phyloP scores from a whole-genome alignment of 2,797 vertebrate genomes.

The Harpagifer antarcticus region DNA sequence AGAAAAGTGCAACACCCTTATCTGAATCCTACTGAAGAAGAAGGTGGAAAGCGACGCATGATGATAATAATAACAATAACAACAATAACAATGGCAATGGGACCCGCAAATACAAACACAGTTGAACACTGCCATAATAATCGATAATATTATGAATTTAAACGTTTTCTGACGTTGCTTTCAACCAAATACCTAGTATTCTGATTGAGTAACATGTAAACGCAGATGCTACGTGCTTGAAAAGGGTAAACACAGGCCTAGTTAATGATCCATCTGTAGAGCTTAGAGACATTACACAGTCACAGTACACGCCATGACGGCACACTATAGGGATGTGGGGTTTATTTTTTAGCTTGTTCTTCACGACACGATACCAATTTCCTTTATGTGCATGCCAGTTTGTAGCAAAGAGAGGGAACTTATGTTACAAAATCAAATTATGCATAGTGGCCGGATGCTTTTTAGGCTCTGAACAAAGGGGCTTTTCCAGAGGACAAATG shows the following conservation, averaged over 20 bases:
- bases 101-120: too few relatives aligned
- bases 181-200: not conserved
- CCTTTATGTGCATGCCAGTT: not conserved
- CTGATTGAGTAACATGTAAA: constrained; percentile 6
- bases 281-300: constrained; percentile 11
- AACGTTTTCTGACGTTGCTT: not conserved
- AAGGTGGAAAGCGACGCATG: too few relatives aligned
- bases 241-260: constrained; percentile 11
- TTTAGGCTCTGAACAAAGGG: not conserved
- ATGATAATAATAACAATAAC: too few relatives aligned
- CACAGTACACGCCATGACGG: not conserved
- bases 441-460: not conserved
- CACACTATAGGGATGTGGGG: not conserved
- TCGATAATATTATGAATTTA: not conserved
- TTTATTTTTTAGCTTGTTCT: not conserved
- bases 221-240: constrained; percentile 12
- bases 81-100: too few relatives aligned
- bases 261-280: constrained; percentile 58
- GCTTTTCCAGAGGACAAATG: constrained; percentile 1
- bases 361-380: not conserved
- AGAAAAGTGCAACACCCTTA: too few relatives aligned
- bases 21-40: too few relatives aligned
- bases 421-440: not conserved
- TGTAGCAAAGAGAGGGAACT: not conserved
- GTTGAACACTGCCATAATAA: not conserved